Percentiles rank a stretch among this genome's conserved stretches.
Evolutionary conservation across 1,140 invertebrate species (phyloP).

Genomic region (Drosophila pandora): DNA sequence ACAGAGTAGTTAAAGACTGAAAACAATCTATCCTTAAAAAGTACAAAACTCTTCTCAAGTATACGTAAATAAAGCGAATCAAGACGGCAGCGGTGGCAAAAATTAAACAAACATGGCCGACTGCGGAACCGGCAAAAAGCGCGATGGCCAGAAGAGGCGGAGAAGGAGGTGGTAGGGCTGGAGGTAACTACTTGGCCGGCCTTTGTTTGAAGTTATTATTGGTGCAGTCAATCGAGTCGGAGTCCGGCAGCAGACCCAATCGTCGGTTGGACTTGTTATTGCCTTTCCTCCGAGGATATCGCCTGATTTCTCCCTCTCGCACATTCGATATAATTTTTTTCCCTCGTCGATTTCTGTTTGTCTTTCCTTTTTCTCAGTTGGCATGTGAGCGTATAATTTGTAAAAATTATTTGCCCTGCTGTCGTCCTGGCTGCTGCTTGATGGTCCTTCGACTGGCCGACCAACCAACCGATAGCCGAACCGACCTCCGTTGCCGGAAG

Average conservation of each 20-base stretch:
- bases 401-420: slow-evolving; percentile 79
- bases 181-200: slow-evolving; percentile 49
- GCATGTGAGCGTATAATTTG: slow-evolving; percentile 80
- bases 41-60: background rate
- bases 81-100: slow-evolving; percentile 69
- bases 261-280: slow-evolving; percentile 61
- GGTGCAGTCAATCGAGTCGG: slow-evolving; percentile 60
- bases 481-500: slow-evolving; percentile 37
- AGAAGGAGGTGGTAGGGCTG: background rate
- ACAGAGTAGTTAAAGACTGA: background rate
- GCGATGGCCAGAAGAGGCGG: background rate
- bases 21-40: background rate
- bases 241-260: slow-evolving; percentile 67
- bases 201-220: slow-evolving; percentile 81
- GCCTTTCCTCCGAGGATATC: slow-evolving; percentile 64
- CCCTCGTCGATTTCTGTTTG: slow-evolving; percentile 56
- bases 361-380: slow-evolving; percentile 60
- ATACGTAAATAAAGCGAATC: slow-evolving; percentile 22
- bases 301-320: slow-evolving; percentile 37
- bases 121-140: slow-evolving; percentile 29
- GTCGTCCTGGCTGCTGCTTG: slow-evolving; percentile 43
- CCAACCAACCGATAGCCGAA: slow-evolving; percentile 6
- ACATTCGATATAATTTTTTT: slow-evolving; percentile 43
- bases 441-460: slow-evolving; percentile 14
- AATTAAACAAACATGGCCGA: slow-evolving; percentile 75